Conservation (phyloP, 2,113 vertebrate species). For the Poicephalus gulielmi region DNA sequence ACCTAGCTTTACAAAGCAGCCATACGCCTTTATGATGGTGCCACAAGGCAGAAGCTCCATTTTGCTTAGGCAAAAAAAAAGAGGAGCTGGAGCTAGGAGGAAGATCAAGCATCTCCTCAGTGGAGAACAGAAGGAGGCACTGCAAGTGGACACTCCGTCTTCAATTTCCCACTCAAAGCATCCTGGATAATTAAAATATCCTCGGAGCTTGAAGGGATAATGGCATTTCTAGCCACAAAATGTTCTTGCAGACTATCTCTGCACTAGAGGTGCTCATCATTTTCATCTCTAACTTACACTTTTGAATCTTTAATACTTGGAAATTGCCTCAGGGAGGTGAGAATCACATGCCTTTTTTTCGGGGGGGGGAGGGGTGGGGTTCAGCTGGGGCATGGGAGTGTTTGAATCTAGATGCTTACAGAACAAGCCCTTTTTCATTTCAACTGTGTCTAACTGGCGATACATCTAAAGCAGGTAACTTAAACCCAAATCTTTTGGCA, state of each 20-base stretch:
- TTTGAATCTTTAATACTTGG: not conserved
- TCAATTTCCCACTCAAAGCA: not conserved
- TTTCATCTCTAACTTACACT: not conserved
- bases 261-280: not conserved
- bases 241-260: not conserved
- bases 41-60: not conserved
- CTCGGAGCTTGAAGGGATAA: not conserved
- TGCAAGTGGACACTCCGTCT: not conserved
- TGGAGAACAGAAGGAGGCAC: not conserved
- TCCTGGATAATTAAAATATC: not conserved
- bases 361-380: not conserved
- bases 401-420: not conserved
- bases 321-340: not conserved
- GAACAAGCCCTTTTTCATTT: constrained; percentile 45
- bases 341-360: not conserved
- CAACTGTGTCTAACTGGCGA: constrained; percentile 7
- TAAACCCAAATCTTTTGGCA: constrained; percentile 38
- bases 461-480: constrained; percentile 48
- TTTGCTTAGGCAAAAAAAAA: not conserved
- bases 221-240: not conserved
- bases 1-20: not conserved
- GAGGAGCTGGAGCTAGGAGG: not conserved
- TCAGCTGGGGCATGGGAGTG: not conserved
- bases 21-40: not conserved
- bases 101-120: not conserved